Percentiles rank a stretch among this genome's conserved stretches.
phyloP scores from a whole-genome alignment of 2,797 vertebrate genomes.

The Anas capensis region DNA sequence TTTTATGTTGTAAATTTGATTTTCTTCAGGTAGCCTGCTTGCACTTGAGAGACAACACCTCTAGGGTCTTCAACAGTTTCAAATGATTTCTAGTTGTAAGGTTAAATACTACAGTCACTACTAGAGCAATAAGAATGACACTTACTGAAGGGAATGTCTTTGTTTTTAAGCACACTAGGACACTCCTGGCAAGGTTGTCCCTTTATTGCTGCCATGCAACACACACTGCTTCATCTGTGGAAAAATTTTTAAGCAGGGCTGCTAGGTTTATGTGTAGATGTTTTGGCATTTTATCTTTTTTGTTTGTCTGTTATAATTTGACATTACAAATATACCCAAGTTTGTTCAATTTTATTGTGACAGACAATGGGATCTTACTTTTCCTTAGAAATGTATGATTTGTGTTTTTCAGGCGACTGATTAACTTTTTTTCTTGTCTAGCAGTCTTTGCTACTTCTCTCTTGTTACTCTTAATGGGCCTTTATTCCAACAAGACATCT shows the following conservation, averaged over 20 bases:
- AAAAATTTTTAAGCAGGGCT: not conserved
- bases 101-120: not conserved
- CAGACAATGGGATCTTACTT: not conserved
- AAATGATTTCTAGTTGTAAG: not conserved
- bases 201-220: not conserved
- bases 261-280: not conserved
- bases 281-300: not conserved
- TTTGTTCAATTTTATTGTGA: not conserved
- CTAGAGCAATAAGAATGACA: not conserved
- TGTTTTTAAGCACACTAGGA: not conserved
- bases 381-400: not conserved
- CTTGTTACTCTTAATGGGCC: not conserved
- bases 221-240: not conserved
- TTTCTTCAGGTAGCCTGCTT: not conserved
- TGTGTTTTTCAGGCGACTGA: not conserved
- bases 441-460: not conserved
- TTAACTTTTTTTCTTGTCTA: not conserved
- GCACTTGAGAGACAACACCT: not conserved
- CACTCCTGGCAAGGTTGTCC: not conserved
- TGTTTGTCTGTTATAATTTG: not conserved
- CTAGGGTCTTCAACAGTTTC: not conserved
- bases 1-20: not conserved
- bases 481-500: not conserved
- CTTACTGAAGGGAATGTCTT: not conserved
- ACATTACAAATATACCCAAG: not conserved